These are phyloP conservation scores for Drosophila truncata DNA, from an alignment of 1,140 invertebrate genomes.

Conservation along the genomic window DNA sequence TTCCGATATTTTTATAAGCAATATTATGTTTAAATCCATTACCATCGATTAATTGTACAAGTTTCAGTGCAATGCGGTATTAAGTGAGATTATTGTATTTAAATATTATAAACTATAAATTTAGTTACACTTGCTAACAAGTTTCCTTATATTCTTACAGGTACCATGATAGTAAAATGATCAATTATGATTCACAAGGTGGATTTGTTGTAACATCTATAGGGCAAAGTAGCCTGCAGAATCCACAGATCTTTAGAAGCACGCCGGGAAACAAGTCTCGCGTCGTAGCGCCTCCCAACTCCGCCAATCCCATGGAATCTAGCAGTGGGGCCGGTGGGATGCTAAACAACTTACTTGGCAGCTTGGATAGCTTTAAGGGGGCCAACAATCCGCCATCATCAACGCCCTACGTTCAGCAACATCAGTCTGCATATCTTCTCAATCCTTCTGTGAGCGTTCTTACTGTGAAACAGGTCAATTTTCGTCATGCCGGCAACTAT, in stretches of 20 bases:
- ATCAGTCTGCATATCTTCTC: slow-evolving; percentile 82
- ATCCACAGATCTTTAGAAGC: slow-evolving; percentile 22
- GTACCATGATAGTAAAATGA: slow-evolving; percentile 90
- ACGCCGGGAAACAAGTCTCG: slow-evolving; percentile 47
- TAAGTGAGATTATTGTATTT: too few relatives aligned
- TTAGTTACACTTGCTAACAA: too few relatives aligned
- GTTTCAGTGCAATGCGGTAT: too few relatives aligned
- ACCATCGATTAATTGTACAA: too few relatives aligned
- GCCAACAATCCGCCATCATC: slow-evolving; percentile 41
- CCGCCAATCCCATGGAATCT: slow-evolving; percentile 33
- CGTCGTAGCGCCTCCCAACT: not conserved
- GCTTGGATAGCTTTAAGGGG: slow-evolving; percentile 18
- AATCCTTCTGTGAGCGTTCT: slow-evolving; percentile 77
- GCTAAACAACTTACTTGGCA: slow-evolving; percentile 11
- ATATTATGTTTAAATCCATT: too few relatives aligned
- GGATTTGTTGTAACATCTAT: slow-evolving; percentile 85
- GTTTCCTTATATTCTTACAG: slow-evolving; percentile 29
- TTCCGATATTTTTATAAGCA: too few relatives aligned
- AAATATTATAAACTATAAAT: not conserved
- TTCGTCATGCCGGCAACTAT: slow-evolving; percentile 88
- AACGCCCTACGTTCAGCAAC: slow-evolving; percentile 46
- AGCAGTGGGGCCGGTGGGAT: slow-evolving; percentile 3
- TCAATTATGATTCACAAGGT: slow-evolving; percentile 89
- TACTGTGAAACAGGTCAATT: slow-evolving; percentile 78
- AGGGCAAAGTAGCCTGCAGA: slow-evolving; percentile 33